phyloP scores from a whole-genome alignment of 1,140 invertebrate genomes.

The Trichonephila clavipes region DNA sequence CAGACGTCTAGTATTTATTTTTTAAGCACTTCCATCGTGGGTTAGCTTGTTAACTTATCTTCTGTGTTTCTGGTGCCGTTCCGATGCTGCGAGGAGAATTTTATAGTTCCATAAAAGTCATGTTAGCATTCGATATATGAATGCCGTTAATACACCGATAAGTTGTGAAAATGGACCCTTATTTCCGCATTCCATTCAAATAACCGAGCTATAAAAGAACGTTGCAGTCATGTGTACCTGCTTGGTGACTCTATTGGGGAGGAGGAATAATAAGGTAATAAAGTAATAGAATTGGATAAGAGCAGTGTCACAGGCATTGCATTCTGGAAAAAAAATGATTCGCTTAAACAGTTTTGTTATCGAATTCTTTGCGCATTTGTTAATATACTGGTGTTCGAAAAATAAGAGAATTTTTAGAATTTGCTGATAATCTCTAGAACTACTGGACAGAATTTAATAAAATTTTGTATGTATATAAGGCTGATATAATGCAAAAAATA shows the following conservation, averaged over 20 bases:
- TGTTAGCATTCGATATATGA: constrained; percentile 16
- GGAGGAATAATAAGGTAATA: not conserved
- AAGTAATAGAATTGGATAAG: too few relatives aligned
- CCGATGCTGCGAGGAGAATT: not conserved
- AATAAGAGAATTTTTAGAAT: too few relatives aligned
- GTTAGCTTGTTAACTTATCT: not conserved
- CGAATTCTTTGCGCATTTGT: too few relatives aligned
- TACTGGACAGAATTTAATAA: too few relatives aligned
- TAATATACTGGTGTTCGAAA: too few relatives aligned
- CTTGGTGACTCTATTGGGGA: not conserved
- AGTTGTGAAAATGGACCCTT: not conserved
- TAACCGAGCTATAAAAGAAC: not conserved
- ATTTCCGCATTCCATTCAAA: constrained; percentile 17
- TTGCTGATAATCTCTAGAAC: too few relatives aligned
- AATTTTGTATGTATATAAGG: too few relatives aligned
- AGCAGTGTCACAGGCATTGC: too few relatives aligned
- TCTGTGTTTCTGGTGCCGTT: not conserved
- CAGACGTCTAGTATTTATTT: not conserved
- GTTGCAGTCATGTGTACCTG: not conserved
- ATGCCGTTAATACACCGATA: constrained; percentile 17
- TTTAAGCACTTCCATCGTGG: not conserved
- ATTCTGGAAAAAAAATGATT: too few relatives aligned
- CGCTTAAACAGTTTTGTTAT: too few relatives aligned
- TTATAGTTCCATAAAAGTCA: constrained; percentile 20
- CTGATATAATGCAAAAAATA: too few relatives aligned